Evolutionary conservation across 2,113 vertebrate species (phyloP), one percentile per base, ranked within the genome.

Genomic region (Pandion haliaetus): DNA sequence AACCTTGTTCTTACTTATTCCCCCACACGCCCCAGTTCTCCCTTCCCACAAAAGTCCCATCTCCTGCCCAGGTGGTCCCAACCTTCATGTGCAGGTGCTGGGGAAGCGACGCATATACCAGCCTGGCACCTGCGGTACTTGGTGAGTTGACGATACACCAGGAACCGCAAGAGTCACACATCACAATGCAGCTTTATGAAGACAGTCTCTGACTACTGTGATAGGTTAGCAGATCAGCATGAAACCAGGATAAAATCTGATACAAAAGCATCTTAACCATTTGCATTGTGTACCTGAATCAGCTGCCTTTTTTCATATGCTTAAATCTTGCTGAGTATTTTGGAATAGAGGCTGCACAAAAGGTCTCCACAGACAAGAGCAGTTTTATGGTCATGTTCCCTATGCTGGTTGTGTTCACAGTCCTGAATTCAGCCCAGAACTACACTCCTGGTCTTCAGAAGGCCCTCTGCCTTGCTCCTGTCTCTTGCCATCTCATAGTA

Each of bases 61-160:
- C 59, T 63, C 55, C 73, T 89, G 23, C 14, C 38, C n/a, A 29
- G 17, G 19, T 7, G 0, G 13, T 25, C 52, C 61, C 71, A 74
- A 36, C 29, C 6, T 63, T 93, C 26, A 11, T 23, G 34, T 52
- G 52, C 42, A 84, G 44, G 14, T 73, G 59, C 65, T 55, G 42
- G 10, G 13, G 50, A 71, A 74, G 40, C 1, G 0, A 8, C 3
- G 4, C 34, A 89, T 47, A 12, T 15, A 32, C 28, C 84, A 79
- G 47, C 8, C 28, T 7, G 1, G 6, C 16, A 58, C 12, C n/a
- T 67, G n/a, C 0, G 0, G 8, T 9, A 31, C 55, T 50, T 5
- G 2, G 9, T 21, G 34, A 40, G 9, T 6, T 86, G 38, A 44
- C 52, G 38, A 49, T 84, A 32, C 9, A 44, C 14, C 3, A 18